A percentile compares a stretch with the other conserved stretches of the same genome.
These are phyloP conservation scores for fruit fly (Drosophila melanogaster) DNA, from an alignment of 1,140 invertebrate species.

Conservation along the genomic window DNA sequence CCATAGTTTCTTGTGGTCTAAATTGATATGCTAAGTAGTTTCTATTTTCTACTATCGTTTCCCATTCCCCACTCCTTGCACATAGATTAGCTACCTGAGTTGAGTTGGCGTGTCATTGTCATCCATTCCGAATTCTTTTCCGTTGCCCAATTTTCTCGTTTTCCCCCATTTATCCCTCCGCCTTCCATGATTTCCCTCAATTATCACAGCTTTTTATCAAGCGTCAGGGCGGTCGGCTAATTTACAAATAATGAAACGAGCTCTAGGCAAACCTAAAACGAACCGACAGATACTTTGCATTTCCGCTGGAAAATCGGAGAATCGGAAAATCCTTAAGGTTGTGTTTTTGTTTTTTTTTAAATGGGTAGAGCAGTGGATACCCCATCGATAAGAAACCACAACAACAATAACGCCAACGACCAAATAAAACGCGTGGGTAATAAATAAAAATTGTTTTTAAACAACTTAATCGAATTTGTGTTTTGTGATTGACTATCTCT, in stretches of 20 bases:
- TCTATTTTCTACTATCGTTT: constrained; percentile 20
- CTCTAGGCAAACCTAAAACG: background rate
- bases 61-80: background rate
- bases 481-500: constrained; percentile 71
- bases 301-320: constrained; percentile 43
- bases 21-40: constrained; percentile 80
- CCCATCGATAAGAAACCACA: constrained; percentile 44
- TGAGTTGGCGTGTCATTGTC: constrained; percentile 50
- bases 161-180: constrained; percentile 3
- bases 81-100: constrained; percentile 71
- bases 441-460: constrained; percentile 83
- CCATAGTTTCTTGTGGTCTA: constrained; percentile 35
- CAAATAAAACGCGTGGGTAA: constrained; percentile 65
- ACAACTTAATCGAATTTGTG: constrained; percentile 82
- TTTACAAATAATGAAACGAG: constrained; percentile 57
- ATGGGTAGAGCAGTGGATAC: background rate
- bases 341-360: background rate
- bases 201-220: constrained; percentile 79
- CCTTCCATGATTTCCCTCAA: constrained; percentile 32
- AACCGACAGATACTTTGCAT: constrained; percentile 37
- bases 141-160: constrained; percentile 2
- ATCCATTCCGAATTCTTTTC: constrained; percentile 42
- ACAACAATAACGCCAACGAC: constrained; percentile 22
- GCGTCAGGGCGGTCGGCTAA: constrained; percentile 58
- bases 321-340: constrained; percentile 37